Evolutionary conservation across 2,888 invertebrate species (phyloP).

Genomic region (Philopedon plagiatum): DNA sequence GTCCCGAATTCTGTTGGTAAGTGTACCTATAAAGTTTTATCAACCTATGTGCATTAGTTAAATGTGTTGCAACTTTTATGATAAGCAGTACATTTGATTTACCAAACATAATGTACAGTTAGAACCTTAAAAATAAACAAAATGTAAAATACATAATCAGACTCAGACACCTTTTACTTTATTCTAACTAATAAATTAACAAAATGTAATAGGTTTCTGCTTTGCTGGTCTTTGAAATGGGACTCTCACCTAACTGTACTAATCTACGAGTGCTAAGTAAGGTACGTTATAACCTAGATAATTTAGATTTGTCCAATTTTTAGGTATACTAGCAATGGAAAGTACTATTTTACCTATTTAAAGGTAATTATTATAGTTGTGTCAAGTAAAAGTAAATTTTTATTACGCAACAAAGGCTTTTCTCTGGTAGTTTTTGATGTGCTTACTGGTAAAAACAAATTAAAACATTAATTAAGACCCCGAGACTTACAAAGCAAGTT

Average conservation of each 20-base stretch:
- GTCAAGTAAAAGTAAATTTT: no score
- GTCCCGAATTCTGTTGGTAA: no score
- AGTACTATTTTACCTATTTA: not conserved
- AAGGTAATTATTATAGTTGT: no score
- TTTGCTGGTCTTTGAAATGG: slow-evolving; percentile 20
- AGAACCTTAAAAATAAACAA: not conserved
- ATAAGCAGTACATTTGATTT: no score
- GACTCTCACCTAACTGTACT: slow-evolving; percentile 35
- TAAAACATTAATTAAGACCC: no score
- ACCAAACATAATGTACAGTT: not conserved
- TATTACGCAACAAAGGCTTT: no score
- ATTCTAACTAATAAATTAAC: slow-evolving; percentile 29
- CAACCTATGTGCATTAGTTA: no score
- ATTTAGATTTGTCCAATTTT: not conserved
- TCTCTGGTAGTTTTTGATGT: no score
- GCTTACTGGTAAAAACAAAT: no score
- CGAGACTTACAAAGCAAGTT: no score
- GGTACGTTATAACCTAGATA: slow-evolving; percentile 25
- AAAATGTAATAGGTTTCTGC: slow-evolving; percentile 32
- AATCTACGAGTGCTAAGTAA: not conserved
- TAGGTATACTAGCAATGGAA: not conserved
- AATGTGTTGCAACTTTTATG: no score
- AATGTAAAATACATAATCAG: not conserved
- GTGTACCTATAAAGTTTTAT: no score
- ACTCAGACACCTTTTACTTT: slow-evolving; percentile 26